Conservation (phyloP, 2,888 invertebrate genomes). For the Schrankia costaestrigalis region DNA sequence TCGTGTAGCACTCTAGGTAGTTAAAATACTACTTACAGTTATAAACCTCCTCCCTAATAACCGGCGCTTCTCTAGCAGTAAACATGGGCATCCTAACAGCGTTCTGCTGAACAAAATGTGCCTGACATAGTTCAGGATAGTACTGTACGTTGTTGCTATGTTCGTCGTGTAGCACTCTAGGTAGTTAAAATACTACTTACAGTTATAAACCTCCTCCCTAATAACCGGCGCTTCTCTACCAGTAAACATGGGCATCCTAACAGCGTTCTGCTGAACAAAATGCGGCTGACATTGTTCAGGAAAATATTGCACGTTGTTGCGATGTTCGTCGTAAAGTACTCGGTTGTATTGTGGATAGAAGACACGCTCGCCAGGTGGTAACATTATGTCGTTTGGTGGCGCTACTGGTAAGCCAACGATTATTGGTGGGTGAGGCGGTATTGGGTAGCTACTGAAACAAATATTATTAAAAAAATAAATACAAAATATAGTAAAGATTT, state of each 20-base stretch:
- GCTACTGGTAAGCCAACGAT: conserved; percentile 14
- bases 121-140: too few relatives aligned
- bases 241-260: conserved; percentile 10
- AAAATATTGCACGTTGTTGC: conserved; percentile 9
- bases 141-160: too few relatives aligned
- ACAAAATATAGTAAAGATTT: too few relatives aligned
- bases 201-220: conserved; percentile 17
- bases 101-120: too few relatives aligned
- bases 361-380: conserved; percentile 9
- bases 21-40: conserved; percentile 21
- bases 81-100: too few relatives aligned
- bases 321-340: conserved; percentile 13
- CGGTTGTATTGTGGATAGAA: conserved; percentile 16
- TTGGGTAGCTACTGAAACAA: conserved; percentile 13
- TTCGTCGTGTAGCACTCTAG: too few relatives aligned
- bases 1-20: too few relatives aligned
- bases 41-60: conserved; percentile 16
- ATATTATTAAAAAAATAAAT: too few relatives aligned
- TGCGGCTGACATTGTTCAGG: conserved; percentile 7
- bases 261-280: conserved; percentile 10
- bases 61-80: conserved; percentile 3
- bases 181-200: too few relatives aligned
- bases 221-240: conserved; percentile 5
- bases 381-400: conserved; percentile 13
- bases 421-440: conserved; percentile 14